Evolutionary conservation across 2,797 vertebrate genomes (phyloP).

Genomic region (Platalea minor): DNA sequence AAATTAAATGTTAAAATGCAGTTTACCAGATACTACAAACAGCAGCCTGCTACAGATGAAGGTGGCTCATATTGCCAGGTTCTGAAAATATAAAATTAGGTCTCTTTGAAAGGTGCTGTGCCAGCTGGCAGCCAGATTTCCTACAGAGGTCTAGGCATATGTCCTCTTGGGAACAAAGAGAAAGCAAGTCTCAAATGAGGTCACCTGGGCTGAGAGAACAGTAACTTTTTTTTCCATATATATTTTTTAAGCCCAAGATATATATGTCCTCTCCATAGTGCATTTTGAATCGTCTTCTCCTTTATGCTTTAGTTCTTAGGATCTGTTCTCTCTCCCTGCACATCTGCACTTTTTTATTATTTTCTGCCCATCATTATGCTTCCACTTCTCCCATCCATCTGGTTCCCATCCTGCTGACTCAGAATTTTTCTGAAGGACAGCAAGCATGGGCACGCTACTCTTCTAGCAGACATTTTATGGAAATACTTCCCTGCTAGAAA

Average conservation of each 20-base stretch:
- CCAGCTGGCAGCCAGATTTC: conserved; percentile 22
- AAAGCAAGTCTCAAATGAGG: background rate
- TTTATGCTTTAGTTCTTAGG: background rate
- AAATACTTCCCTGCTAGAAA: background rate
- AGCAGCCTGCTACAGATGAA: background rate
- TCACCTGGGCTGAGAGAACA: background rate
- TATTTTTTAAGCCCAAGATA: background rate
- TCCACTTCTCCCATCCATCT: background rate
- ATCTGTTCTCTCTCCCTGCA: background rate
- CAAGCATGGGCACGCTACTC: background rate
- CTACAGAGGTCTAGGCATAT: background rate
- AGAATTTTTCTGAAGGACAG: background rate
- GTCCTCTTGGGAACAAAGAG: background rate
- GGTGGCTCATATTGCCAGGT: background rate
- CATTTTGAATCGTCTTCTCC: background rate
- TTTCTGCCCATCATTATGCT: background rate
- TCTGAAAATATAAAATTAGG: conserved; percentile 17
- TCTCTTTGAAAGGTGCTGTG: background rate
- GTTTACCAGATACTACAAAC: background rate
- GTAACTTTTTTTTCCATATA: background rate
- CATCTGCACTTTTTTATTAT: background rate
- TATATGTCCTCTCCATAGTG: accelerated
- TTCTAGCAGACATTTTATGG: background rate
- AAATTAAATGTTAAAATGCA: background rate
- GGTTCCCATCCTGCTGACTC: background rate